Conservation (phyloP, 2,113 vertebrate genomes). For the Micromys minutus region DNA sequence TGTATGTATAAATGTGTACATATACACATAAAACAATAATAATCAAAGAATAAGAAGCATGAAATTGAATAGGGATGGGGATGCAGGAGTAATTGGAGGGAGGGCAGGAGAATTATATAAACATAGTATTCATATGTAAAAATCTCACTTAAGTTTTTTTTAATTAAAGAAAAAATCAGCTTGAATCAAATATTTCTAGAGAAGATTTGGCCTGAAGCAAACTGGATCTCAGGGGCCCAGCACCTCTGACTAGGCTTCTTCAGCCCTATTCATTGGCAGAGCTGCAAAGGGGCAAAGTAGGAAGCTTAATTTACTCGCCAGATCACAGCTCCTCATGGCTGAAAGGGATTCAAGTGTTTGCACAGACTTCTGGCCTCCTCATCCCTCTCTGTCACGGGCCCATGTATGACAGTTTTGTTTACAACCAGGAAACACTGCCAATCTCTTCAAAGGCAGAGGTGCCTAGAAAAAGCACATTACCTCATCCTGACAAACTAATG, state of each 20-base stretch:
- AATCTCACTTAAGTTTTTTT: not conserved
- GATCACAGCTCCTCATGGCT: conserved; percentile 10
- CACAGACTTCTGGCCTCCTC: conserved; percentile 69
- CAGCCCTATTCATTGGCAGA: not conserved
- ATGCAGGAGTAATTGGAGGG: not conserved
- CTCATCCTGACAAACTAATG: conserved; percentile 60
- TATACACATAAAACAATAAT: not conserved
- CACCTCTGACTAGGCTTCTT: not conserved
- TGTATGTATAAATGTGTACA: not conserved
- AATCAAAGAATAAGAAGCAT: not conserved
- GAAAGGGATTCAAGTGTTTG: conserved; percentile 47
- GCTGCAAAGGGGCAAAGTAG: not conserved
- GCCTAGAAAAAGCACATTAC: conserved; percentile 66
- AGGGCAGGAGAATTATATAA: not conserved
- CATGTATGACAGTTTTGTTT: conserved; percentile 51
- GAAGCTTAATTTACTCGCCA: conserved; percentile 27
- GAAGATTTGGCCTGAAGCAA: conserved; percentile 10
- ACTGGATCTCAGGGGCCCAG: not conserved
- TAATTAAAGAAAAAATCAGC: not conserved
- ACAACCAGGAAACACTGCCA: conserved; percentile 52
- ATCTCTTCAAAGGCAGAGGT: conserved; percentile 51
- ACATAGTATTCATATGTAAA: not conserved
- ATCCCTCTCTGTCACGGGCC: not conserved
- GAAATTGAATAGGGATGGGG: not conserved
- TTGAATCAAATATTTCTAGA: conserved; percentile 33